A percentile compares a stretch with the other conserved stretches of the same genome.
Conservation (phyloP, 2,888 invertebrate species). For the Tetropium fuscum region DNA sequence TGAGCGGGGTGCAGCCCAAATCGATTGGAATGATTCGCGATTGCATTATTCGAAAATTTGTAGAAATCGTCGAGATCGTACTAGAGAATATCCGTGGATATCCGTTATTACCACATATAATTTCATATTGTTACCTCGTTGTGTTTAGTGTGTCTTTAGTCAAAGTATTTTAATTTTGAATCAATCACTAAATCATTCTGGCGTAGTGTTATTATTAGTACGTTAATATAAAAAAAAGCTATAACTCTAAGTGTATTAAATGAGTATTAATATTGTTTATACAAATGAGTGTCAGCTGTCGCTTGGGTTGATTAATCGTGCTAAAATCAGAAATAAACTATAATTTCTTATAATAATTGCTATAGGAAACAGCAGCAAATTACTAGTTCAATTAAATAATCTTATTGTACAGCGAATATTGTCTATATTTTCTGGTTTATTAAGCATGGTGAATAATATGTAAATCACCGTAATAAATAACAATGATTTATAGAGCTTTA, state of each 20-base stretch:
- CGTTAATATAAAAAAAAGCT: background rate
- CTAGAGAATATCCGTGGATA: too few species aligned
- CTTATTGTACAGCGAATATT: constrained; percentile 6
- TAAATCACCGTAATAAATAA: constrained; percentile 8
- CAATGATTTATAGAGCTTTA: constrained; percentile 5
- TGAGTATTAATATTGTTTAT: too few species aligned
- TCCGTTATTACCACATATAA: too few species aligned
- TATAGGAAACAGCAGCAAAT: constrained; percentile 33
- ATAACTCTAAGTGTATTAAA: too few species aligned
- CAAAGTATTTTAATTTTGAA: background rate
- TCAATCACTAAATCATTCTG: background rate
- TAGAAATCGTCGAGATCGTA: too few species aligned
- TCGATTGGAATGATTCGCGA: too few species aligned
- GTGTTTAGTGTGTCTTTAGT: background rate
- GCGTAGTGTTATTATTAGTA: background rate
- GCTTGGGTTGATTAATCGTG: constrained; percentile 40
- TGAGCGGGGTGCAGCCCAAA: too few species aligned
- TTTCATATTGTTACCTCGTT: background rate
- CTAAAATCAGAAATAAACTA: constrained; percentile 15
- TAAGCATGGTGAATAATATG: constrained; percentile 10
- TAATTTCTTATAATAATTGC: constrained; percentile 34
- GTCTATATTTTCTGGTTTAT: constrained; percentile 25
- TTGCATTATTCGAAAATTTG: too few species aligned
- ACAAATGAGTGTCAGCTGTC: constrained; percentile 41
- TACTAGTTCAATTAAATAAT: constrained; percentile 11